Percentiles rank a stretch among this genome's conserved stretches.
phyloP scores from a whole-genome alignment of 2,797 vertebrate genomes.

The Uromys caudimaculatus region DNA sequence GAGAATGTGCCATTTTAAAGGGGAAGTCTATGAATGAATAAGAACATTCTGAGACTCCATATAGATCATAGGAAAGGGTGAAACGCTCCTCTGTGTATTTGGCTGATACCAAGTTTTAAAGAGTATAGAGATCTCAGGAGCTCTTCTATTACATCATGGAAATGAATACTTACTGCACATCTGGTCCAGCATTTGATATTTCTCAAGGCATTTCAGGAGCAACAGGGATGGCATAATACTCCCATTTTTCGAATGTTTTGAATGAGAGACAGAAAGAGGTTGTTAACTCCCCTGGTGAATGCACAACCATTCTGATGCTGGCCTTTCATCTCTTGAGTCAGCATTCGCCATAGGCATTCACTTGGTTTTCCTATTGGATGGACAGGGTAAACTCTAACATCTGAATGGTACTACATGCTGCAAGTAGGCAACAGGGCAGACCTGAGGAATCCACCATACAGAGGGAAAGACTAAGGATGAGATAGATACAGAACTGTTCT shows the following conservation, averaged over 20 bases:
- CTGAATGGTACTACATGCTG: neutral
- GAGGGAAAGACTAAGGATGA: neutral
- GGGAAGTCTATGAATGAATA: conserved; percentile 30
- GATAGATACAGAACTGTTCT: neutral
- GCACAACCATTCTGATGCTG: neutral
- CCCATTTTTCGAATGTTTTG: neutral
- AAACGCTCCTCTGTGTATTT: conserved; percentile 21
- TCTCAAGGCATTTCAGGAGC: conserved; percentile 24
- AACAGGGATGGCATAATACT: neutral
- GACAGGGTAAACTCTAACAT: neutral
- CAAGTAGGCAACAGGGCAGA: neutral
- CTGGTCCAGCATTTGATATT: neutral
- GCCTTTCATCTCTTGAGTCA: conserved; percentile 16
- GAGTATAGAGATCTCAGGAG: conserved; percentile 7
- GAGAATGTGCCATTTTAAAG: conserved; percentile 19
- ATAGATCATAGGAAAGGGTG: neutral
- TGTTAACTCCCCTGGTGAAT: neutral
- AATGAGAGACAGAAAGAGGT: neutral
- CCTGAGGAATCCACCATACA: neutral
- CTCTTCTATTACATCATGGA: neutral
- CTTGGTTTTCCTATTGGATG: neutral
- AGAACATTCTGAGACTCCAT: conserved; percentile 17
- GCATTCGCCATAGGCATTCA: neutral
- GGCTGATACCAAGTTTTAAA: conserved; percentile 27
- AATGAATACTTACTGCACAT: neutral